Conservation (phyloP, 2,113 vertebrate species). For the Sminthopsis crassicaudata region DNA sequence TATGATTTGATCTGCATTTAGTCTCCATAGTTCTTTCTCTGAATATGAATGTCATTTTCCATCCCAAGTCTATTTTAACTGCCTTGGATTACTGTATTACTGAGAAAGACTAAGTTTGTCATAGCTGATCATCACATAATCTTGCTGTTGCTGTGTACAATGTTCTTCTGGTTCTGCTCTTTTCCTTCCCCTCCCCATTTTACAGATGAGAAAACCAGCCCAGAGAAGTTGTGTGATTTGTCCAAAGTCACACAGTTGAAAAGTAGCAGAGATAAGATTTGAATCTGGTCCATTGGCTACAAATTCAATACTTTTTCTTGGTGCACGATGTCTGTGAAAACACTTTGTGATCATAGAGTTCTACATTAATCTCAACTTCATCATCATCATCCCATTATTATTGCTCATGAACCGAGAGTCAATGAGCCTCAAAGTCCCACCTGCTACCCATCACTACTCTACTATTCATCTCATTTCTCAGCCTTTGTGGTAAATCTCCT, state of each 20-base stretch:
- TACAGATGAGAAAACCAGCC: neutral
- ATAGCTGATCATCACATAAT: no score
- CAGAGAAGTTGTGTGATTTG: neutral
- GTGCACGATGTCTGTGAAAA: neutral
- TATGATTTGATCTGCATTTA: no score
- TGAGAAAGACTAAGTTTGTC: no score
- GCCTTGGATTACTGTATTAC: no score
- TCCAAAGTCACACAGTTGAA: neutral
- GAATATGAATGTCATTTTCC: no score
- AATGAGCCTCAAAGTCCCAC: neutral
- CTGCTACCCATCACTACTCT: neutral
- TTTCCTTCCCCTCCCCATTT: neutral
- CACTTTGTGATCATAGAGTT: neutral
- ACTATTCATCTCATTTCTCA: neutral
- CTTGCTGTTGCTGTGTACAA: no score
- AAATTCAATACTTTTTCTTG: neutral
- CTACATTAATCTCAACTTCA: neutral
- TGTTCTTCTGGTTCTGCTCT: no score
- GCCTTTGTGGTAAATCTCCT: neutral
- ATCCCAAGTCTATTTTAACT: no score
- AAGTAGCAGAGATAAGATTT: neutral
- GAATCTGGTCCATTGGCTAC: neutral
- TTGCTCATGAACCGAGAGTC: neutral
- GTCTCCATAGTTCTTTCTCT: no score
- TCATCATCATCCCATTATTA: neutral